phyloP scores from a whole-genome alignment of 2,797 vertebrate species.

The Benthosema pterotum region DNA sequence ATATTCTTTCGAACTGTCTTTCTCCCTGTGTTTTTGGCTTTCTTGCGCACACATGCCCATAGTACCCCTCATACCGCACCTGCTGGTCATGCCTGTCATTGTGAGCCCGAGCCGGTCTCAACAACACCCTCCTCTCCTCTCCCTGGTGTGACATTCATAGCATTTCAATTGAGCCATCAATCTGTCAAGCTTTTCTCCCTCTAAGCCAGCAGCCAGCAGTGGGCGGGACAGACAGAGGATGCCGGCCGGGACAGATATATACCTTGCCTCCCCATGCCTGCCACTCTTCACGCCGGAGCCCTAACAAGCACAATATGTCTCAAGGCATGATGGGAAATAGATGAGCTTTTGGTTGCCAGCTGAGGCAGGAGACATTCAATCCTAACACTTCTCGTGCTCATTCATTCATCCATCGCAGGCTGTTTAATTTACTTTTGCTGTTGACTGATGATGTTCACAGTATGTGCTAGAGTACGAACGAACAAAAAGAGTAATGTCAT shows the following conservation, averaged over 20 bases:
- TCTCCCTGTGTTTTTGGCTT: neutral
- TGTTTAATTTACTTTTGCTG: conserved; percentile 38
- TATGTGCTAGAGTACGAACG: too few relatives aligned
- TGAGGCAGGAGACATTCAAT: conserved; percentile 42
- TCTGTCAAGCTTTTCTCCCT: conserved; percentile 60
- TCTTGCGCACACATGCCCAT: neutral
- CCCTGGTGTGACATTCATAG: conserved; percentile 64
- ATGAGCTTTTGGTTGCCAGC: conserved; percentile 51
- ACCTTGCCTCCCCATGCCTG: conserved; percentile 34
- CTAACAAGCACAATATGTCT: conserved; percentile 53
- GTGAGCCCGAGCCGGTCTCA: conserved; percentile 58
- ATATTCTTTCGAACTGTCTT: conserved; percentile 4
- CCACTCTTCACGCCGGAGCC: neutral
- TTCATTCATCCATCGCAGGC: conserved; percentile 46
- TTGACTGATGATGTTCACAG: conserved; percentile 31
- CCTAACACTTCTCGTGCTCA: conserved; percentile 52
- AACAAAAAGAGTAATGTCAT: too few relatives aligned
- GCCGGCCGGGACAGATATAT: conserved; percentile 43
- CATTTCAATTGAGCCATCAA: conserved; percentile 78
- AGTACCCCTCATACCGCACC: conserved; percentile 10
- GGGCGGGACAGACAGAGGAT: conserved; percentile 30
- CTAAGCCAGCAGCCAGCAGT: conserved; percentile 42
- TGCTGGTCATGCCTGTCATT: conserved; percentile 63
- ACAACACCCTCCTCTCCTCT: conserved; percentile 44
- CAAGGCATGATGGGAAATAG: conserved; percentile 48